Conservation (phyloP, 2,888 invertebrate species). For the Erpobdella octoculata region DNA sequence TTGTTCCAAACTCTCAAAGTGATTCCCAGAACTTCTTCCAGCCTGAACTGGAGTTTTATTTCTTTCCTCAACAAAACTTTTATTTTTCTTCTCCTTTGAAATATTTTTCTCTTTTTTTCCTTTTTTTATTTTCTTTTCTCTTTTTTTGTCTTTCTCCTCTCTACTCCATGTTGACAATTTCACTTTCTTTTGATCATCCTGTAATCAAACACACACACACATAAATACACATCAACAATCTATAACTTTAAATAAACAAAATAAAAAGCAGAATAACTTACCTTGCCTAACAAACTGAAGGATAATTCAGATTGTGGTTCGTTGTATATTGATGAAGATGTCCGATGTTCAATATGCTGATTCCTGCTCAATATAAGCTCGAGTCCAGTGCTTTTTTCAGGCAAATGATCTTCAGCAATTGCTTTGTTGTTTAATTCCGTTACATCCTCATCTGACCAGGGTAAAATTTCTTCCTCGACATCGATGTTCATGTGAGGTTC, state of each 20-base stretch:
- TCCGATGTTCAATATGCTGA: too few relatives aligned
- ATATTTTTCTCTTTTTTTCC: not conserved
- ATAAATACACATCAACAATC: slow-evolving; percentile 5
- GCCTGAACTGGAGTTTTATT: too few relatives aligned
- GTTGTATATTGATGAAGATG: too few relatives aligned
- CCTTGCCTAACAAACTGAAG: too few relatives aligned
- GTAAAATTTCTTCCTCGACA: slow-evolving; percentile 16
- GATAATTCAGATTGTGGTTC: too few relatives aligned
- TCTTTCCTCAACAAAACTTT: not conserved
- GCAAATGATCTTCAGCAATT: not conserved
- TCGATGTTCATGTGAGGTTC: not conserved
- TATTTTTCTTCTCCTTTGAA: not conserved
- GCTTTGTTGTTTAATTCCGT: too few relatives aligned
- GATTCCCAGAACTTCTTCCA: too few relatives aligned
- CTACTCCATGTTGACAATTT: not conserved
- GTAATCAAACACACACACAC: not conserved
- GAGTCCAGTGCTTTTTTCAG: too few relatives aligned
- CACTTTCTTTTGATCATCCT: not conserved
- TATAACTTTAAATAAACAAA: too few relatives aligned
- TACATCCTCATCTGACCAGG: slow-evolving; percentile 26
- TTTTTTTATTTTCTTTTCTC: not conserved
- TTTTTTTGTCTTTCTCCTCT: slow-evolving; percentile 10
- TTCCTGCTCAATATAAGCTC: slow-evolving; percentile 4
- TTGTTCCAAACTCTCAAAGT: too few relatives aligned
- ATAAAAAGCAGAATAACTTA: too few relatives aligned